A percentile compares a stretch with the other conserved stretches of the same genome.
These are phyloP conservation scores for Seriola quinqueradiata DNA, from an alignment of 2,113 vertebrate species.

Conservation along the genomic window DNA sequence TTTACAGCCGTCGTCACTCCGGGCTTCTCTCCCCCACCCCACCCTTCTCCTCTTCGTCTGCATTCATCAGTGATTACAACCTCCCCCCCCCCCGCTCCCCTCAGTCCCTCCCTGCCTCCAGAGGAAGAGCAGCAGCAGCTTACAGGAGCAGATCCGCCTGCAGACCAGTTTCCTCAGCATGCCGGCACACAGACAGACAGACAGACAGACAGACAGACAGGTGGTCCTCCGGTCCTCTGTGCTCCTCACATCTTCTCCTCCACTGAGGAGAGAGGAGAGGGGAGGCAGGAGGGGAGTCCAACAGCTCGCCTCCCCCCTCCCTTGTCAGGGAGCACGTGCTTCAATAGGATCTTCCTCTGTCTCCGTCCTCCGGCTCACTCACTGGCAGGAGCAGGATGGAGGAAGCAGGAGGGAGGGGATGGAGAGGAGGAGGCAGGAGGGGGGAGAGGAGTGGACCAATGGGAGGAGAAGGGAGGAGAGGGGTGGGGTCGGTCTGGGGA, in stretches of 20 bases:
- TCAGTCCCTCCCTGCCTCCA: slow-evolving; percentile 6
- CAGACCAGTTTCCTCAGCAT: slow-evolving; percentile 91
- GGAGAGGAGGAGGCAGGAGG: background rate
- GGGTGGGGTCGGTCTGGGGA: slow-evolving; percentile 15
- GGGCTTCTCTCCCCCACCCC: background rate
- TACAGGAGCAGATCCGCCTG: slow-evolving; percentile 89
- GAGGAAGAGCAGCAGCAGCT: slow-evolving; percentile 67
- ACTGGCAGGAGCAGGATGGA: slow-evolving; percentile 18
- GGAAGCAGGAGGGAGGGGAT: slow-evolving; percentile 31
- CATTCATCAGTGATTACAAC: background rate
- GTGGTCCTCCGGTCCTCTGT: slow-evolving; percentile 21
- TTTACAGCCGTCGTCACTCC: slow-evolving; percentile 18
- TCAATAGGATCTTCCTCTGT: slow-evolving; percentile 14
- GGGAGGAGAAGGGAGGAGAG: slow-evolving; percentile 22
- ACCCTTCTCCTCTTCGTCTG: background rate
- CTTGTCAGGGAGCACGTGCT: slow-evolving; percentile 39
- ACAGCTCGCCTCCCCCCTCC: slow-evolving; percentile 19
- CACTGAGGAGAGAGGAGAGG: slow-evolving; percentile 18
- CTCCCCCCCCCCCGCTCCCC: background rate
- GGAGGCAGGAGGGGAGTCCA: slow-evolving; percentile 15
- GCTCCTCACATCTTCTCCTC: slow-evolving; percentile 43
- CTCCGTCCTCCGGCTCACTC: slow-evolving; percentile 40
- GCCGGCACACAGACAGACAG: slow-evolving; percentile 67
- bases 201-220: slow-evolving; percentile 33
- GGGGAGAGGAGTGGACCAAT: slow-evolving; percentile 9